phyloP scores from a whole-genome alignment of 2,888 invertebrate genomes.

The Amiota mariae region DNA sequence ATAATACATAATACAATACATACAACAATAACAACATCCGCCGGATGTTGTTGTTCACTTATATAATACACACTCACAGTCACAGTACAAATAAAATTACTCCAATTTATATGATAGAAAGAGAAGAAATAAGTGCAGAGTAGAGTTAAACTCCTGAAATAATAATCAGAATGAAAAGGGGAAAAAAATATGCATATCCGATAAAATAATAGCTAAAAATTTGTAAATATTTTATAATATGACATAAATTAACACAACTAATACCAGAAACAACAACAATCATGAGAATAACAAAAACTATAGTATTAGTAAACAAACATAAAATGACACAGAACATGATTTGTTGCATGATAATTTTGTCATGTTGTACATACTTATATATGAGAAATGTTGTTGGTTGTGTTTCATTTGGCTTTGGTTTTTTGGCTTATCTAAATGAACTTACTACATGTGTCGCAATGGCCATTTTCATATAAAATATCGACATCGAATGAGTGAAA shows the following conservation, averaged over 20 bases:
- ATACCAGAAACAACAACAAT: slow-evolving; percentile 51
- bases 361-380: background rate
- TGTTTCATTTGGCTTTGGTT: background rate
- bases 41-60: slow-evolving; percentile 53
- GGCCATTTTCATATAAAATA: background rate
- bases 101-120: background rate
- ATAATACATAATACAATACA: slow-evolving; percentile 23
- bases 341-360: slow-evolving; percentile 22
- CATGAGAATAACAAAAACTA: slow-evolving; percentile 26
- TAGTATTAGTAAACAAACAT: slow-evolving; percentile 25
- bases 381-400: background rate
- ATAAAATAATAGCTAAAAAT: slow-evolving; percentile 60
- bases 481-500: background rate
- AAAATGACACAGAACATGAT: background rate
- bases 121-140: background rate
- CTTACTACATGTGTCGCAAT: slow-evolving; percentile 16
- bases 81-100: background rate
- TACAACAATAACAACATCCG: slow-evolving; percentile 57
- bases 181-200: background rate
- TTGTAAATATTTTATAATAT: slow-evolving; percentile 62
- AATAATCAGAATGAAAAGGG: background rate
- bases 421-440: slow-evolving; percentile 18
- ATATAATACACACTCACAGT: background rate
- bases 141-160: background rate
- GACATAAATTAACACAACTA: slow-evolving; percentile 67